phyloP scores from a whole-genome alignment of 2,888 invertebrate species.

The Cabera pusaria region DNA sequence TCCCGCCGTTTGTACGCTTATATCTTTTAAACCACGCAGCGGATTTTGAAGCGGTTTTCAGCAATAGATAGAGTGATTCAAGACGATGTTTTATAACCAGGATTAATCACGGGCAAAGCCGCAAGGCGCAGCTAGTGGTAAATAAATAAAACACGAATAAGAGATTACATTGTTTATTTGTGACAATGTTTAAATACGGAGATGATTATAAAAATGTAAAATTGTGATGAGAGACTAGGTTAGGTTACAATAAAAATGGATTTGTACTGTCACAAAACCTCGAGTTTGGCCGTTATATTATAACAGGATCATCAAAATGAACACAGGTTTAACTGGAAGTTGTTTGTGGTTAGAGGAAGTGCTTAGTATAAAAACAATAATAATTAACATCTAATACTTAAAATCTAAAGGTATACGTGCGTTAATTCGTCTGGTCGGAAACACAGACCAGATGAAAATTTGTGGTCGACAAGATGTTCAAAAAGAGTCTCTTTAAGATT shows the following conservation, averaged over 20 bases:
- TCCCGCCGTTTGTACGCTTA: too few relatives aligned
- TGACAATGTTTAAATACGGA: slow-evolving; percentile 77
- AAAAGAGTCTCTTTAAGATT: too few relatives aligned
- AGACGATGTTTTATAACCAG: too few relatives aligned
- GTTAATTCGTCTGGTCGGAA: background rate
- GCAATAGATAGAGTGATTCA: too few relatives aligned
- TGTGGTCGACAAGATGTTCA: too few relatives aligned
- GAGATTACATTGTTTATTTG: slow-evolving; percentile 78
- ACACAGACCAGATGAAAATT: too few relatives aligned
- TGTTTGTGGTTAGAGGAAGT: slow-evolving; percentile 7
- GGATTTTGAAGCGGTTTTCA: too few relatives aligned
- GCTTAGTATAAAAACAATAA: slow-evolving; percentile 32
- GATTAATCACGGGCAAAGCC: too few relatives aligned
- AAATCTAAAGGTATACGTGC: slow-evolving; percentile 9
- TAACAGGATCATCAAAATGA: slow-evolving; percentile 7
- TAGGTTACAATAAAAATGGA: slow-evolving; percentile 31
- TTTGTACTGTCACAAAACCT: slow-evolving; percentile 24
- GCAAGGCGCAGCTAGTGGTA: too few relatives aligned
- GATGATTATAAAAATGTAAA: slow-evolving; percentile 62
- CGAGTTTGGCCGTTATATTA: slow-evolving; percentile 7
- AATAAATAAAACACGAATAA: slow-evolving; percentile 41
- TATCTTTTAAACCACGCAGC: too few relatives aligned
- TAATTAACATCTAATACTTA: slow-evolving; percentile 28
- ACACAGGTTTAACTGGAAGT: slow-evolving; percentile 6
- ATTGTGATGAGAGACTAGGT: slow-evolving; percentile 65